phyloP scores from a whole-genome alignment of 2,113 vertebrate genomes.

The Pedetes capensis region DNA sequence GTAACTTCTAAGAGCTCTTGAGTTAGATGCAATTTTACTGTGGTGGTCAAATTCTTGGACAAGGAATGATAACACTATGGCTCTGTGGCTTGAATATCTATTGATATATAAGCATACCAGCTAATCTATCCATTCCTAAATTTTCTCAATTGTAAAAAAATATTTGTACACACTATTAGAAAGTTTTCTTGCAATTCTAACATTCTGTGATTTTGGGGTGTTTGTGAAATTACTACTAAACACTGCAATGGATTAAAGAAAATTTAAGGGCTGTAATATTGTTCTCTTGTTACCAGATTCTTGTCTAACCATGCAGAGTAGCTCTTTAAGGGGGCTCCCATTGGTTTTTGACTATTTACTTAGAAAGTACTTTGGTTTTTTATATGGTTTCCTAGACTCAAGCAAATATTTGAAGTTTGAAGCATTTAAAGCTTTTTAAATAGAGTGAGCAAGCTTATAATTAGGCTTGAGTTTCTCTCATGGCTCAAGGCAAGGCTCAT shows the following conservation, averaged over 20 bases:
- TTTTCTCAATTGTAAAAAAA: background rate
- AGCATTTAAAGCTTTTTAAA: conserved; percentile 50
- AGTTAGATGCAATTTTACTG: background rate
- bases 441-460: conserved; percentile 54
- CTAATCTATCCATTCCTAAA: background rate
- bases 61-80: background rate
- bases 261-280: background rate
- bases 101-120: background rate
- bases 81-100: background rate
- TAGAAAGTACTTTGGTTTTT: conserved; percentile 40
- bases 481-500: conserved; percentile 16
- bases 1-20: background rate
- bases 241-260: background rate
- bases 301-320: background rate
- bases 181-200: background rate
- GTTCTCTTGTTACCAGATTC: background rate
- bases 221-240: background rate
- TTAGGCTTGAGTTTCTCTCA: conserved; percentile 61
- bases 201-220: background rate
- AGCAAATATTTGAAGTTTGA: conserved; percentile 63
- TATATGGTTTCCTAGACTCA: conserved; percentile 41
- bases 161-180: background rate
- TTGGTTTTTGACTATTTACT: conserved; percentile 58
- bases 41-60: background rate
- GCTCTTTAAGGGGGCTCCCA: background rate